Conservation (phyloP, 2,113 vertebrate genomes). For the Anhinga rufa region DNA sequence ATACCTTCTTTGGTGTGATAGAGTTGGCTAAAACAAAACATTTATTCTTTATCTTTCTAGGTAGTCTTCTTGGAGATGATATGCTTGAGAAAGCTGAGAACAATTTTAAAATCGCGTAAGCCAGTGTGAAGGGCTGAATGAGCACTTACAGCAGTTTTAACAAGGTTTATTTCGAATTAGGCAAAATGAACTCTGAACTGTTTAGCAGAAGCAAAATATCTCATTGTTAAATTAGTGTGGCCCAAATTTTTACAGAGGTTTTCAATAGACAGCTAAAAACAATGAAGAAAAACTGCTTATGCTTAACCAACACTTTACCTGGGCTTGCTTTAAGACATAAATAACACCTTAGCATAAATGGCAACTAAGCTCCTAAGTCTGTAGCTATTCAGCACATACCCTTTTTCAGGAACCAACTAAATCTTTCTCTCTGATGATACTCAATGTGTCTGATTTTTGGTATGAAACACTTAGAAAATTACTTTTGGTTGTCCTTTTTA, state of each 20-base stretch:
- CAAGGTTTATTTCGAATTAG: background rate
- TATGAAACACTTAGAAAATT: background rate
- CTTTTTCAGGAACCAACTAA: background rate
- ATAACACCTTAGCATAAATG: background rate
- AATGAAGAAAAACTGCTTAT: background rate
- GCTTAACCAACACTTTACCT: background rate
- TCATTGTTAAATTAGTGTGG: background rate
- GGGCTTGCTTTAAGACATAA: background rate
- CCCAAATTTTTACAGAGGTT: background rate
- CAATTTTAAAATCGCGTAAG: background rate
- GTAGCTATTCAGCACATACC: background rate
- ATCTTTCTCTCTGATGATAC: background rate
- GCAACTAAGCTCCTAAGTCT: background rate
- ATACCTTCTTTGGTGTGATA: background rate
- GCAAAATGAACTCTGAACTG: background rate
- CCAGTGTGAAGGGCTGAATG: background rate
- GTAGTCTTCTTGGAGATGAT: background rate
- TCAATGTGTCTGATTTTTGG: background rate
- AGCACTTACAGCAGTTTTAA: background rate
- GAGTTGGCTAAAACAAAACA: background rate
- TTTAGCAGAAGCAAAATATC: background rate
- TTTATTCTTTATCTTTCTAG: background rate
- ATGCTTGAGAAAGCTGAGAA: background rate
- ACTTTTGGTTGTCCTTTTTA: background rate
- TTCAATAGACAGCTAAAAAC: background rate